Evolutionary conservation across 53 echinoderm and acorn worm species (phyloP).

Genomic region (Zoroaster sp.): DNA sequence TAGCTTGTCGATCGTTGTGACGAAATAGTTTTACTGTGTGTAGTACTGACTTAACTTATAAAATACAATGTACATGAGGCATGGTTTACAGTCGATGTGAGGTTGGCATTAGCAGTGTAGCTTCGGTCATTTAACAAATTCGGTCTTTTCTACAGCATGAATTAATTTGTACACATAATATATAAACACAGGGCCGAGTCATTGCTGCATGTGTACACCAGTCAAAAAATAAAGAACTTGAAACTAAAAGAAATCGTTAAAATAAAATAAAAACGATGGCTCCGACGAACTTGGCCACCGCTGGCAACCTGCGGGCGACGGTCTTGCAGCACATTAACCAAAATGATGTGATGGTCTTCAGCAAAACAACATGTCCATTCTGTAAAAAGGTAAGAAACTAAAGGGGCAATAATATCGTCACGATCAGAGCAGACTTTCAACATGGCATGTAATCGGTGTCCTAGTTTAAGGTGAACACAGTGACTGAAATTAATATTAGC

Average conservation of each 20-base stretch:
- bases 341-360: conserved; percentile 94
- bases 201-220: not conserved
- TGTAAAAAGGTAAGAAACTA: conserved; percentile 73
- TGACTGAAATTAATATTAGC: not conserved
- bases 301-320: not conserved
- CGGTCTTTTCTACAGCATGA: no score
- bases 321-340: conserved; percentile 23
- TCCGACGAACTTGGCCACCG: conserved; percentile 4
- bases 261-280: not conserved
- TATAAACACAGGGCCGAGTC: not conserved
- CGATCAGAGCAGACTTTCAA: no score
- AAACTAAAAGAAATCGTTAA: not conserved
- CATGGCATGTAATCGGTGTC: no score
- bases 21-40: not conserved
- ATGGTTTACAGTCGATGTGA: not conserved
- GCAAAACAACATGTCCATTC: conserved; percentile 89
- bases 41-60: not conserved
- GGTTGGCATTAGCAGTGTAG: not conserved
- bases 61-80: not conserved
- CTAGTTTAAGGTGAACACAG: no score
- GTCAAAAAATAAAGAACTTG: not conserved
- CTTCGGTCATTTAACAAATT: not conserved
- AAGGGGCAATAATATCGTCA: no score
- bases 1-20: not conserved
- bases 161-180: no score